Percentiles rank a stretch among this genome's conserved stretches.
phyloP scores from a whole-genome alignment of 2,888 invertebrate species.

The Octodonta nipae region DNA sequence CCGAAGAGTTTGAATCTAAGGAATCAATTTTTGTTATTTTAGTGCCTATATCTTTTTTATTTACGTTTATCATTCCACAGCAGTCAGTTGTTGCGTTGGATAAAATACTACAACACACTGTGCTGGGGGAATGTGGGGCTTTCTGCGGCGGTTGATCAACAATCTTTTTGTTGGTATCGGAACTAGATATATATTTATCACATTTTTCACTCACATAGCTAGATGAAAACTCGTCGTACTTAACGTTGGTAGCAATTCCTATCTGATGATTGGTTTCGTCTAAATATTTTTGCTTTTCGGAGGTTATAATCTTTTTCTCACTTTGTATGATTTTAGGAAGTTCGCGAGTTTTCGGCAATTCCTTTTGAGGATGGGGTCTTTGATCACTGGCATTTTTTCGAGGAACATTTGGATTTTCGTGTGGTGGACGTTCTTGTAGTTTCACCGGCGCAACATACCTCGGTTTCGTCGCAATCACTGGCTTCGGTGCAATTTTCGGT shows the following conservation, averaged over 20 bases:
- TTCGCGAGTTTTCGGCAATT: conserved; percentile 11
- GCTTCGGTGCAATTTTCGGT: conserved; percentile 6
- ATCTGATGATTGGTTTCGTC: conserved; percentile 12
- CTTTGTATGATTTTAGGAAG: conserved; percentile 7
- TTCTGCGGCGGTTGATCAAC: conserved; percentile 22
- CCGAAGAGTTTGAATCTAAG: conserved; percentile 35
- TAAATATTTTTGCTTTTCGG: conserved; percentile 13
- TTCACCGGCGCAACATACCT: conserved; percentile 36
- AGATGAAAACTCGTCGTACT: conserved; percentile 19
- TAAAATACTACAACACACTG: conserved; percentile 36
- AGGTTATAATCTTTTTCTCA: conserved; percentile 16
- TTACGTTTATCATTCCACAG: conserved; percentile 33
- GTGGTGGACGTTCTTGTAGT: conserved; percentile 17
- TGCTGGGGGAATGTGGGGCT: conserved; percentile 34
- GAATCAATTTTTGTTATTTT: conserved; percentile 33
- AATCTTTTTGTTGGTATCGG: conserved; percentile 24
- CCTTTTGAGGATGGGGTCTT: conserved; percentile 12
- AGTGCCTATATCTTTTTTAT: conserved; percentile 30
- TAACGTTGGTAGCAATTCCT: conserved; percentile 17
- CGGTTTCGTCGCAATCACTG: conserved; percentile 31
- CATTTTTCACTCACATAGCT: conserved; percentile 27
- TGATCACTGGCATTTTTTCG: conserved; percentile 6
- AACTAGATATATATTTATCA: conserved; percentile 25
- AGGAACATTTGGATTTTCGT: conserved; percentile 12
- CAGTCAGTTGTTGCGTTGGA: conserved; percentile 35